Evolutionary conservation across 2,797 vertebrate genomes (phyloP).

Genomic region (Clarias pachynema): DNA sequence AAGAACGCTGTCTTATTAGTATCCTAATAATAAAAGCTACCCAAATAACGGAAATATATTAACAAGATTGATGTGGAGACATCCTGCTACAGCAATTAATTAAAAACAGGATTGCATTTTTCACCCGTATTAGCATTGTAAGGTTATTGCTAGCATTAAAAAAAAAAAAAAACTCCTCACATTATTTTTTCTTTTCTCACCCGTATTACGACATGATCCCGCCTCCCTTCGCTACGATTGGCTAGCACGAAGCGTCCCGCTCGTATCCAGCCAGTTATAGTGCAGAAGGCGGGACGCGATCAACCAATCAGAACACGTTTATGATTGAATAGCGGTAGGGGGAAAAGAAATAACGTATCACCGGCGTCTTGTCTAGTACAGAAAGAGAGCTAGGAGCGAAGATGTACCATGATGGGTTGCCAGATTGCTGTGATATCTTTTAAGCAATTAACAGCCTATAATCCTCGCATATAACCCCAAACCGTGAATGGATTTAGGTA

Average conservation of each 20-base stretch:
- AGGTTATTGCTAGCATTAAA: not conserved
- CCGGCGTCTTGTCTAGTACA: conserved; percentile 27
- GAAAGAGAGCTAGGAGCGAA: not conserved
- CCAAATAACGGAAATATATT: not conserved
- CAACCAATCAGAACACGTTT: conserved; percentile 18
- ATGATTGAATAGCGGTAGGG: conserved; percentile 22
- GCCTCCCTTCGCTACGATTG: not conserved
- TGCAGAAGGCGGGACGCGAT: not conserved
- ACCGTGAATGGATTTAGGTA: not conserved
- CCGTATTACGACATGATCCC: not conserved
- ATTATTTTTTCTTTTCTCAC: conserved; percentile 21
- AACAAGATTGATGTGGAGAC: not conserved
- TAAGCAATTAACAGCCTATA: not conserved
- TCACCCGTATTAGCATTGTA: not conserved
- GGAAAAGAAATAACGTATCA: conserved; percentile 6
- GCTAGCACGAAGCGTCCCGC: not conserved
- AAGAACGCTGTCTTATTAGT: conserved; percentile 1
- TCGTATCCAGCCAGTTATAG: not conserved
- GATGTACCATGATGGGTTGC: conserved; percentile 1
- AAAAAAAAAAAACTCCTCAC: conserved; percentile 9
- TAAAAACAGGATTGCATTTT: not conserved
- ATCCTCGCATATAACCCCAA: rapidly evolving
- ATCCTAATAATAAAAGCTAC: not conserved
- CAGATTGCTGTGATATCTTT: not conserved
- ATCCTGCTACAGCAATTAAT: not conserved